phyloP scores from a whole-genome alignment of 2,888 invertebrate species.

The Timema cristinae region DNA sequence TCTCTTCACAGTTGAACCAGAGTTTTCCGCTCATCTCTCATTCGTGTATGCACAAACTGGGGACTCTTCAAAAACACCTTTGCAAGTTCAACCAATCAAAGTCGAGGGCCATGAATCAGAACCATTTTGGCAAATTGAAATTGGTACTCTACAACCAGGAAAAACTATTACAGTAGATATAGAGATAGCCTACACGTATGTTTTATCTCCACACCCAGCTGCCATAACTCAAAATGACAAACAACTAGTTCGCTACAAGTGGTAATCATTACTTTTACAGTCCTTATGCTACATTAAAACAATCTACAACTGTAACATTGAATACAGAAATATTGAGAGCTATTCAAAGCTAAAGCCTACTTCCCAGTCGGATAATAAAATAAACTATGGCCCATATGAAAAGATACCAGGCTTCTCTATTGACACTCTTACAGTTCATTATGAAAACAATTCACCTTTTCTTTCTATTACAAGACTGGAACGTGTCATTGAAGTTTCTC shows the following conservation, averaged over 20 bases:
- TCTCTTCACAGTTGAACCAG: slow-evolving; percentile 65
- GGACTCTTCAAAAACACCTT: slow-evolving; percentile 42
- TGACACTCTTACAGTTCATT: slow-evolving; percentile 77
- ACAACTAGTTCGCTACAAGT: slow-evolving; percentile 81
- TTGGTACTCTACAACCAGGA: slow-evolving; percentile 56
- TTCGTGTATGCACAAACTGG: slow-evolving; percentile 59
- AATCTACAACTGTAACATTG: slow-evolving; percentile 75
- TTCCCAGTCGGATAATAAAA: slow-evolving; percentile 69
- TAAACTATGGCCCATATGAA: slow-evolving; percentile 86
- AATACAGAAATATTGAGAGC: slow-evolving; percentile 77
- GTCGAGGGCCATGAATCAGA: slow-evolving; percentile 51
- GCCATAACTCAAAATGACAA: slow-evolving; percentile 90
- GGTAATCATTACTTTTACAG: slow-evolving; percentile 81
- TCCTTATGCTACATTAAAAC: slow-evolving; percentile 74
- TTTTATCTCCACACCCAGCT: slow-evolving; percentile 77
- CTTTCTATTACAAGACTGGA: slow-evolving; percentile 85
- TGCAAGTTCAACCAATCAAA: slow-evolving; percentile 47
- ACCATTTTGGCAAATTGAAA: slow-evolving; percentile 54
- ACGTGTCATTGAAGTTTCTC: slow-evolving; percentile 90
- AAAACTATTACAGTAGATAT: slow-evolving; percentile 52
- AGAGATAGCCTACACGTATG: slow-evolving; percentile 72
- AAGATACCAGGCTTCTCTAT: slow-evolving; percentile 58
- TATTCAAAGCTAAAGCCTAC: slow-evolving; percentile 80
- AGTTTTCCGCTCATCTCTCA: slow-evolving; percentile 61
- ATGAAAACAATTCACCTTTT: slow-evolving; percentile 95